Percentiles rank a stretch among this genome's conserved stretches.
phyloP scores from a whole-genome alignment of 2,113 vertebrate species.

The Tupaia chinensis region DNA sequence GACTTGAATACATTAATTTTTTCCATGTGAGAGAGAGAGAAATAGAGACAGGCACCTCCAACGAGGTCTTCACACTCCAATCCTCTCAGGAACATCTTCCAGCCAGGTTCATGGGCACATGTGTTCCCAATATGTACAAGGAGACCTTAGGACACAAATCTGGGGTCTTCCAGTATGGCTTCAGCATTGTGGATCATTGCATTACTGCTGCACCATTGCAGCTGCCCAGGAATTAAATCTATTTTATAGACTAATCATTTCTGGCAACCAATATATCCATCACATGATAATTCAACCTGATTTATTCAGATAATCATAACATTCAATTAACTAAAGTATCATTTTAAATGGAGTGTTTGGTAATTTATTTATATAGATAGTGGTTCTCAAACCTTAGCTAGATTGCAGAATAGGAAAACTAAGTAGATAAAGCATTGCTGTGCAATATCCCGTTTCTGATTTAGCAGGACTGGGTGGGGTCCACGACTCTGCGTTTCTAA shows the following conservation, averaged over 20 bases:
- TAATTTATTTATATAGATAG: neutral
- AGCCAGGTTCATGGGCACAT: too few species aligned
- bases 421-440: neutral
- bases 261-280: neutral
- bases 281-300: neutral
- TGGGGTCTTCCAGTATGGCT: too few species aligned
- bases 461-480: neutral
- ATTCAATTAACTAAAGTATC: neutral
- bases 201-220: too few species aligned
- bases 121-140: too few species aligned
- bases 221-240: neutral
- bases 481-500: neutral
- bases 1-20: too few species aligned
- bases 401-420: neutral
- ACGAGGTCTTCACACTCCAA: too few species aligned
- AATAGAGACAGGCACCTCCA: too few species aligned
- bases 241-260: neutral
- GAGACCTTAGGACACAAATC: too few species aligned
- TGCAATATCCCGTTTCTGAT: neutral
- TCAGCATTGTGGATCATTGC: too few species aligned
- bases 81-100: too few species aligned
- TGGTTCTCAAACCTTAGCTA: neutral
- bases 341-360: conserved; percentile 5
- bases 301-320: neutral
- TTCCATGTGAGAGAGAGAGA: too few species aligned